Evolutionary conservation across 1,140 invertebrate genomes (phyloP).

Genomic region (Lepidurus apus): DNA sequence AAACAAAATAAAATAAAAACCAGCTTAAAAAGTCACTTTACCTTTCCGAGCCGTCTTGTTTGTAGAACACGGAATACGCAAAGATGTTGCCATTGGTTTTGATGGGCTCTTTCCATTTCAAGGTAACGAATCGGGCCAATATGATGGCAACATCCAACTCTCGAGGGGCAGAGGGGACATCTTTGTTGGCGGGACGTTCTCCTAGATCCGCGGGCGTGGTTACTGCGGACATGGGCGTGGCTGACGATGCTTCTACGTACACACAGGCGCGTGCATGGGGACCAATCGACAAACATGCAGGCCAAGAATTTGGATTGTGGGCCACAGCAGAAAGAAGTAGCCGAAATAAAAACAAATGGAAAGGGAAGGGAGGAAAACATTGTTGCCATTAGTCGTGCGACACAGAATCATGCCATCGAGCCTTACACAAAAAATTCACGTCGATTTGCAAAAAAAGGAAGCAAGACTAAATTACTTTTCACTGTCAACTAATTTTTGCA

Average conservation of each 20-base stretch:
- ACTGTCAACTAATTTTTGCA: no score
- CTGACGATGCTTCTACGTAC: not conserved
- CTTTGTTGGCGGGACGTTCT: constrained; percentile 38
- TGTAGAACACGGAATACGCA: constrained; percentile 76
- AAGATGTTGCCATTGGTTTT: constrained; percentile 59
- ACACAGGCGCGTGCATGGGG: constrained; percentile 24
- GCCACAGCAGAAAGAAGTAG: not conserved
- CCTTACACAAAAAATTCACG: not conserved
- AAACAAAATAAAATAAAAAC: not conserved
- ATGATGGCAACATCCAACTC: constrained; percentile 68
- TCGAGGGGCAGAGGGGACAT: constrained; percentile 60
- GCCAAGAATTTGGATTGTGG: not conserved
- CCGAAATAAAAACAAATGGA: constrained; percentile 32
- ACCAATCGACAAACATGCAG: constrained; percentile 24
- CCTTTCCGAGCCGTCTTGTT: constrained; percentile 69
- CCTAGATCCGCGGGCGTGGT: constrained; percentile 33
- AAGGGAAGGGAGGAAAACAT: constrained; percentile 27
- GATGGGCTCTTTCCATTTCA: constrained; percentile 72
- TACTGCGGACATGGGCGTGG: not conserved
- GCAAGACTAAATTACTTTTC: not conserved
- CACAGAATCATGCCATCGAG: constrained; percentile 20
- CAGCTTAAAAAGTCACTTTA: constrained; percentile 43
- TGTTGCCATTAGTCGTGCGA: constrained; percentile 24
- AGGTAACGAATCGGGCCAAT: constrained; percentile 72
- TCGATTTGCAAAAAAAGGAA: not conserved